Percentiles rank a stretch among this genome's conserved stretches.
These are phyloP conservation scores for Megalonaias nervosa DNA, from an alignment of 1,140 invertebrate species.

Conservation along the genomic window DNA sequence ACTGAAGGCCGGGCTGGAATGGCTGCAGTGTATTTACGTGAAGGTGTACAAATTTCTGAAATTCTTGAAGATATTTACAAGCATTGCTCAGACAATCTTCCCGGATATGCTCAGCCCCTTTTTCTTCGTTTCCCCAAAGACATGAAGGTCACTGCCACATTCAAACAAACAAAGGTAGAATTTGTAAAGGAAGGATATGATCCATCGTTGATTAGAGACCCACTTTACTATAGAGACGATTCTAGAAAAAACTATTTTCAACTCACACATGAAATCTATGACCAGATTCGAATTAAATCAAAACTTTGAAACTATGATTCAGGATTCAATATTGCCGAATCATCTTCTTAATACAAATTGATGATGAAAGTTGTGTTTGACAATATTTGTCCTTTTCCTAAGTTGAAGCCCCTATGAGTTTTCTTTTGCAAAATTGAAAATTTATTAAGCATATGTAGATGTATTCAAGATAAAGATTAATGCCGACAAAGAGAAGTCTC, in stretches of 20 bases:
- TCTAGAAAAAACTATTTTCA: constrained; percentile 1
- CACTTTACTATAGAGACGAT: constrained; percentile 7
- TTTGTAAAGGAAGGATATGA: constrained; percentile 18
- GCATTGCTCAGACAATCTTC: constrained; percentile 5
- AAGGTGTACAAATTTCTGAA: not conserved
- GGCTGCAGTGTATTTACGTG: constrained; percentile 13
- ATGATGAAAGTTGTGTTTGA: too few relatives aligned
- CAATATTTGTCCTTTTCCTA: too few relatives aligned
- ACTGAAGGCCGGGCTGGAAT: constrained; percentile 17
- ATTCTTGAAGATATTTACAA: constrained; percentile 5
- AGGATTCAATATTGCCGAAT: too few relatives aligned
- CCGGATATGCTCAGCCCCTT: constrained; percentile 8
- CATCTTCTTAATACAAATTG: too few relatives aligned
- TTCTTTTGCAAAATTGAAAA: too few relatives aligned
- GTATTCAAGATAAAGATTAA: too few relatives aligned
- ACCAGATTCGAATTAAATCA: not conserved
- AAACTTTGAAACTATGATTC: too few relatives aligned
- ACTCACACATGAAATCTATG: constrained; percentile 8
- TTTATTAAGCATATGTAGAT: too few relatives aligned
- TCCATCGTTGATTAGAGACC: not conserved
- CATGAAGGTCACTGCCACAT: constrained; percentile 11
- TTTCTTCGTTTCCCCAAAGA: constrained; percentile 16
- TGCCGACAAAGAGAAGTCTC: too few relatives aligned
- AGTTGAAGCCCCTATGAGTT: too few relatives aligned
- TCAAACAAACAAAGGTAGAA: constrained; percentile 8